phyloP scores from a whole-genome alignment of 2,113 vertebrate species.

The Ciconia stormi region DNA sequence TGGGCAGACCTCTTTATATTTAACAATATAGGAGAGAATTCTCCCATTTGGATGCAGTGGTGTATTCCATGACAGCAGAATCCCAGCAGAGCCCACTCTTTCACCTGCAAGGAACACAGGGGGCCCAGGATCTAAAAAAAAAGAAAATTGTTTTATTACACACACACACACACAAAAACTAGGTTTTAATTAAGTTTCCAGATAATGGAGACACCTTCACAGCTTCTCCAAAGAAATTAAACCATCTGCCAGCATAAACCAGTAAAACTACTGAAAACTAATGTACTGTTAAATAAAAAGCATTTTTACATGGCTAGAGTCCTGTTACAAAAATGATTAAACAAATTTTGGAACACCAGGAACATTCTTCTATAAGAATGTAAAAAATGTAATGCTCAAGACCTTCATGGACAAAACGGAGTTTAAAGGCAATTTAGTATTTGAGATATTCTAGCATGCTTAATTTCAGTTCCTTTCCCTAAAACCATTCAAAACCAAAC shows the following conservation, averaged over 20 bases:
- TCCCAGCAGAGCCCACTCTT: conserved; percentile 91
- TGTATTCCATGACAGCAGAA: conserved; percentile 89
- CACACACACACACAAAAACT: neutral
- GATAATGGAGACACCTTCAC: neutral
- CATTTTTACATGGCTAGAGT: neutral
- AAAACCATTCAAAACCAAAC: neutral
- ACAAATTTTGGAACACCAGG: conserved; percentile 27
- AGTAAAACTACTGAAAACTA: neutral
- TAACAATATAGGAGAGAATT: conserved; percentile 85
- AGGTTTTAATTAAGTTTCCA: neutral
- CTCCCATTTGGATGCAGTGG: conserved; percentile 76
- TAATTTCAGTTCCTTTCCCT: neutral
- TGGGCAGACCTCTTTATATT: conserved; percentile 94
- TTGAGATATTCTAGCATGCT: neutral
- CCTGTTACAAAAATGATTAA: conserved; percentile 35
- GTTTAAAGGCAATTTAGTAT: conserved; percentile 15
- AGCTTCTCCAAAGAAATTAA: neutral
- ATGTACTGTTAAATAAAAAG: neutral
- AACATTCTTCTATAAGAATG: conserved; percentile 66
- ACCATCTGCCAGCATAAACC: neutral
- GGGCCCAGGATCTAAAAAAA: conserved; percentile 79
- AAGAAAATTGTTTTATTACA: neutral
- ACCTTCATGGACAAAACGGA: conserved; percentile 28
- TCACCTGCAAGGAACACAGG: conserved; percentile 86
- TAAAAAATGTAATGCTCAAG: conserved; percentile 52